A percentile compares a stretch with the other conserved stretches of the same genome.
phyloP scores from a whole-genome alignment of 2,888 invertebrate genomes.

The Nemurella pictetii region DNA sequence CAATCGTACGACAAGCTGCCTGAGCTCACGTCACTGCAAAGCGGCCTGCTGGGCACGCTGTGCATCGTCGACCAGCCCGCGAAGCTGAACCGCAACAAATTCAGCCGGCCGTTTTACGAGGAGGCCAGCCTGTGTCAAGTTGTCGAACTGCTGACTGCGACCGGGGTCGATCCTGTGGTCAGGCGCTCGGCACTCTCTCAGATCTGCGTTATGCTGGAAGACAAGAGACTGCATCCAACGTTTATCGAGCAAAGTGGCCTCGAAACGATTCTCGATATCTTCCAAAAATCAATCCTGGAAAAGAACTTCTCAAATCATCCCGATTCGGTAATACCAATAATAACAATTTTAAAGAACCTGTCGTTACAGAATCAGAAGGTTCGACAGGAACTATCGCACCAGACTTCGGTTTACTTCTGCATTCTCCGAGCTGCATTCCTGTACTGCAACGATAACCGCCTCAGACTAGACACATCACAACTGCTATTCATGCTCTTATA shows the following conservation, averaged over 20 bases:
- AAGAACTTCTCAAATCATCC: conserved; percentile 56
- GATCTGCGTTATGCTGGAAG: conserved; percentile 67
- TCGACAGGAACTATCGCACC: conserved; percentile 60
- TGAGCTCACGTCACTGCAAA: conserved; percentile 54
- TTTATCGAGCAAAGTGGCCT: conserved; percentile 64
- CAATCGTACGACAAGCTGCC: conserved; percentile 54
- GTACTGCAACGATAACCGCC: conserved; percentile 58
- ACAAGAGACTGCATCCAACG: conserved; percentile 61
- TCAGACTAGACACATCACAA: conserved; percentile 55
- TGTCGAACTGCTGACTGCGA: conserved; percentile 51
- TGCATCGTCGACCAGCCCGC: conserved; percentile 42
- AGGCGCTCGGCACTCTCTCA: conserved; percentile 69
- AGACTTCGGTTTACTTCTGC: conserved; percentile 53
- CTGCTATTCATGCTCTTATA: conserved; percentile 58
- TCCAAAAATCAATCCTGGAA: conserved; percentile 54
- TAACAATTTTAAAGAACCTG: conserved; percentile 56
- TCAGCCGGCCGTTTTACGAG: conserved; percentile 52
- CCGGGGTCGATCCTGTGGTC: conserved; percentile 64
- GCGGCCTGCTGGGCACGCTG: conserved; percentile 26
- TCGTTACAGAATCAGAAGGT: conserved; percentile 59
- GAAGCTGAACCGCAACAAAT: conserved; percentile 50
- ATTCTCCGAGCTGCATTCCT: conserved; percentile 58
- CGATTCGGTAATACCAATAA: conserved; percentile 57
- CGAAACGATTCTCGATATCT: conserved; percentile 55
- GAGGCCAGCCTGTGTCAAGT: conserved; percentile 56